Conservation (phyloP, 2,113 vertebrate species). For the Ceyx margarethae region DNA sequence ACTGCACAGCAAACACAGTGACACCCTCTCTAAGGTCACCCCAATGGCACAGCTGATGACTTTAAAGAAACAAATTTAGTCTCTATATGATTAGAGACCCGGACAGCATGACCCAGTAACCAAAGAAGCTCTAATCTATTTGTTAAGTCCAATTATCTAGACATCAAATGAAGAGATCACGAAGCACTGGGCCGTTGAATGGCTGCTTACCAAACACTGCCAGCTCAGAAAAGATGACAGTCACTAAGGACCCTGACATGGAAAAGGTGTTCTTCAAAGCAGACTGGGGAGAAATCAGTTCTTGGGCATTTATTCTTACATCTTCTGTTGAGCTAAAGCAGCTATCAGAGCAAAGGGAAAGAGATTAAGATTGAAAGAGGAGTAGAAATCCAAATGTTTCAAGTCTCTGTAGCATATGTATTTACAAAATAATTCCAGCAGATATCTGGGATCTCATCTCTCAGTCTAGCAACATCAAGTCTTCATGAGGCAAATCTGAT, state of each 20-base stretch:
- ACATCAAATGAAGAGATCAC: slow-evolving; percentile 33
- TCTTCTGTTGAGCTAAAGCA: background rate
- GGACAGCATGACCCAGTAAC: background rate
- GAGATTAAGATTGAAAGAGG: background rate
- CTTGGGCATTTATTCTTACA: background rate
- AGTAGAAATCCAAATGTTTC: background rate
- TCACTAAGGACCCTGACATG: background rate
- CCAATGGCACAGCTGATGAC: slow-evolving; percentile 19
- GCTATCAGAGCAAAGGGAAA: background rate
- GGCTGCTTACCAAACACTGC: background rate
- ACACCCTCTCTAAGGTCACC: slow-evolving; percentile 2
- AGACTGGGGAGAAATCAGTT: background rate
- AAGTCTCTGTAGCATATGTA: background rate
- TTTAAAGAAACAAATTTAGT: slow-evolving; percentile 29
- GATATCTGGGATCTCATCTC: background rate
- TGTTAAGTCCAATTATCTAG: slow-evolving; percentile 61
- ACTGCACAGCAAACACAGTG: background rate
- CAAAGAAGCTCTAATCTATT: slow-evolving; percentile 30
- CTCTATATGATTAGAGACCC: slow-evolving; percentile 23
- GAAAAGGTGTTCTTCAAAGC: background rate
- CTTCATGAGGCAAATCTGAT: background rate
- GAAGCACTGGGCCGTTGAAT: background rate
- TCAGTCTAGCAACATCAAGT: background rate
- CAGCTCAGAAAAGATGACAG: slow-evolving; percentile 2
- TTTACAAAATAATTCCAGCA: background rate